A percentile compares a stretch with the other conserved stretches of the same genome.
These are phyloP conservation scores for Zapornia atra DNA, from an alignment of 2,113 vertebrate species.

Conservation along the genomic window DNA sequence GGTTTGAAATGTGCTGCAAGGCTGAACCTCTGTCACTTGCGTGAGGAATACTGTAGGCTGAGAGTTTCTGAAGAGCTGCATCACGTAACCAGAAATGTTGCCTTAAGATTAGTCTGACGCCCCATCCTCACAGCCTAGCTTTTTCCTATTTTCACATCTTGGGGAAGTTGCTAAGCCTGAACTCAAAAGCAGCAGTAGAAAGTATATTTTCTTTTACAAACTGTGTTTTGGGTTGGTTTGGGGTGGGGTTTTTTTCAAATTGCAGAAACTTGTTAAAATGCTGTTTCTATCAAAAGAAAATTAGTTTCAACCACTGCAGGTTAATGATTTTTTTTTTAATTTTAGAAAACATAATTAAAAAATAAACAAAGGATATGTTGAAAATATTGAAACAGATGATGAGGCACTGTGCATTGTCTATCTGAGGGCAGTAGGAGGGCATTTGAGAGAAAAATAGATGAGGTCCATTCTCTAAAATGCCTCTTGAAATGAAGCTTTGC, in stretches of 20 bases:
- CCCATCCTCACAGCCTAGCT: not conserved
- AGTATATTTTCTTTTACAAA: not conserved
- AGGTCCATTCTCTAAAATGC: not conserved
- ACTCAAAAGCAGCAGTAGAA: not conserved
- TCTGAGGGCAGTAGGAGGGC: not conserved
- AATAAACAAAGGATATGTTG: not conserved
- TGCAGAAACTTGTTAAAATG: not conserved
- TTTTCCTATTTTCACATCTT: not conserved
- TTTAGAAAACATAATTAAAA: not conserved
- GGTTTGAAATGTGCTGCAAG: not conserved
- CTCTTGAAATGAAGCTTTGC: not conserved
- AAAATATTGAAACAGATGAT: not conserved
- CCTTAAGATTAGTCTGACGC: not conserved
- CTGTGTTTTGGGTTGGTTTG: not conserved
- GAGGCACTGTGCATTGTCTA: not conserved
- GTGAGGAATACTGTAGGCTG: not conserved
- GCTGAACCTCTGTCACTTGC: not conserved
- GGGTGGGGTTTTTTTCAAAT: not conserved
- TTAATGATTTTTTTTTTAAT: accelerated
- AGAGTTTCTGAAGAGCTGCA: not conserved
- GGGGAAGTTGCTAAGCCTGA: not conserved
- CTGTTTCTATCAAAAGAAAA: not conserved
- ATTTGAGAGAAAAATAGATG: not conserved
- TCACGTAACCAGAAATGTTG: not conserved
- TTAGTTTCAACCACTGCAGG: not conserved